These are phyloP conservation scores for Discoglossus pictus DNA, from an alignment of 2,797 vertebrate species.

Conservation along the genomic window DNA sequence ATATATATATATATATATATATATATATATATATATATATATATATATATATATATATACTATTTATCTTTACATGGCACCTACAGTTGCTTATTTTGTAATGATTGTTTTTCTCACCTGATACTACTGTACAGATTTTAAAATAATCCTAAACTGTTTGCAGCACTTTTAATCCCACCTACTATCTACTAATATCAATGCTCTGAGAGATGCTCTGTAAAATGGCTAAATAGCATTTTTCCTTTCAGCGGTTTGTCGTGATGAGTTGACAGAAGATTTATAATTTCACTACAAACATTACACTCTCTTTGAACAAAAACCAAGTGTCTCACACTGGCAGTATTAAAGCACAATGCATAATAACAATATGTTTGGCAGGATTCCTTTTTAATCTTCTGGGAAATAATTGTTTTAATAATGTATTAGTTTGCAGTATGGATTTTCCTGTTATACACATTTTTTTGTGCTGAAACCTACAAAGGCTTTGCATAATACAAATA, in stretches of 20 bases:
- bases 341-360: conserved; percentile 5
- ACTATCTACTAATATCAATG: neutral
- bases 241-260: neutral
- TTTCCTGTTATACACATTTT: neutral
- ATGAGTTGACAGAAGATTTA: neutral
- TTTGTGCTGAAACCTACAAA: neutral
- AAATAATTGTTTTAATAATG: neutral
- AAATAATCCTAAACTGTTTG: neutral
- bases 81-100: too few relatives aligned
- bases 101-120: too few relatives aligned
- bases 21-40: too few relatives aligned
- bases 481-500: too few relatives aligned
- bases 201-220: neutral
- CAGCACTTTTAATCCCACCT: neutral
- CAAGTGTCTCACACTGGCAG: neutral
- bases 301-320: conserved; percentile 2
- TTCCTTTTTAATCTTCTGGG: neutral
- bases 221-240: neutral
- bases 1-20: too few relatives aligned
- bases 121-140: too few relatives aligned
- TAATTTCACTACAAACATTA: neutral
- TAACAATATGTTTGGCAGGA: conserved; percentile 1
- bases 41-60: too few relatives aligned
- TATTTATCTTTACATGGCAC: too few relatives aligned
- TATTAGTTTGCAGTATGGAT: neutral